phyloP scores from a whole-genome alignment of 2,888 invertebrate genomes.

The Ptychoptera contaminata region DNA sequence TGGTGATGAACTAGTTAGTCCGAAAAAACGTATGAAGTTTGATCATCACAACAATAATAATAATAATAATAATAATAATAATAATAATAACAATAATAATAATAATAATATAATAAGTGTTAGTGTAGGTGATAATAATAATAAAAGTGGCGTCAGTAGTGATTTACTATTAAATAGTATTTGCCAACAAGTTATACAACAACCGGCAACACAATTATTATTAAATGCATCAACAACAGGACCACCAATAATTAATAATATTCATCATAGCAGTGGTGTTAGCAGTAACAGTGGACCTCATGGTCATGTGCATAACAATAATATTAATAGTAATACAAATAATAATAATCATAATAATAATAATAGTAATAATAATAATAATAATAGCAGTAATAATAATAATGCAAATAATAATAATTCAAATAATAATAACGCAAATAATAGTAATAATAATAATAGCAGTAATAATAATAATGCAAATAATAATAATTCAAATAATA shows the following conservation, averaged over 20 bases:
- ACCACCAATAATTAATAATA: no score
- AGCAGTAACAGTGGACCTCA: no score
- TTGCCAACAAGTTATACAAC: no score
- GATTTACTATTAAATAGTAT: no score
- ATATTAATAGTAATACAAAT: not conserved
- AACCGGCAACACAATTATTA: no score
- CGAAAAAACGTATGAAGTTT: conserved; percentile 49
- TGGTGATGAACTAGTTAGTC: conserved; percentile 48
- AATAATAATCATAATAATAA: conserved; percentile 22
- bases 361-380: not conserved
- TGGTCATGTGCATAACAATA: conserved; percentile 16
- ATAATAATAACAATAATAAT: no score
- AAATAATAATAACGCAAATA: not conserved
- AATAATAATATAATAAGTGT: no score
- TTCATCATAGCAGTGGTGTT: no score
- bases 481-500: conserved; percentile 24
- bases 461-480: not conserved
- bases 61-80: not conserved
- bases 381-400: not conserved
- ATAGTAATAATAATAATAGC: not conserved
- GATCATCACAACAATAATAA: conserved; percentile 27
- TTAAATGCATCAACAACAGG: no score
- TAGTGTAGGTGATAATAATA: no score
- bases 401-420: not conserved
- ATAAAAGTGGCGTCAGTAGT: no score